Evolutionary conservation across 2,113 vertebrate genomes (phyloP).

Genomic region (Phaethornis superciliosus): DNA sequence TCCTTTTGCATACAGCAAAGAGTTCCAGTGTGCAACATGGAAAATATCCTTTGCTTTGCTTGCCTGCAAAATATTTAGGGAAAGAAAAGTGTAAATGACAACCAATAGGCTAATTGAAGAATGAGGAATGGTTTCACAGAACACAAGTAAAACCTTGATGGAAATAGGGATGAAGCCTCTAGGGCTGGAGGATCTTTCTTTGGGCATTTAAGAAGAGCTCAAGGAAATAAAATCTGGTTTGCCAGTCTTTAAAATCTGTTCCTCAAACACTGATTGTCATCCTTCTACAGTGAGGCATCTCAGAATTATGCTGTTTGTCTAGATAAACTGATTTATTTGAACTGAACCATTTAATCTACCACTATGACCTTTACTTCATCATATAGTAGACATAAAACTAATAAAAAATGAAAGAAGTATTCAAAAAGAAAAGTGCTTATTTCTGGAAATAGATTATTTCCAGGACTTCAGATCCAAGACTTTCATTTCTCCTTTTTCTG

Average conservation of each 20-base stretch:
- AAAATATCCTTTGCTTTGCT: not conserved
- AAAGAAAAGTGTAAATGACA: fast-evolving
- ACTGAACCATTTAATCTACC: not conserved
- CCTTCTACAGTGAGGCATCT: not conserved
- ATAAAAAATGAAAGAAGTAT: not conserved
- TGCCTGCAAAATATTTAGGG: not conserved
- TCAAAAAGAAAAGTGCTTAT: not conserved
- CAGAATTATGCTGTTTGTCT: not conserved
- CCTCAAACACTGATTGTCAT: not conserved
- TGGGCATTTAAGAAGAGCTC: not conserved
- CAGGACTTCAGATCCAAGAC: not conserved
- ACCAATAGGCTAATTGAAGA: not conserved
- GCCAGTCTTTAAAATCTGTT: too few relatives aligned
- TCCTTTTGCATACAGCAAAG: not conserved
- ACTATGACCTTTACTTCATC: not conserved
- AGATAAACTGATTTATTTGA: not conserved
- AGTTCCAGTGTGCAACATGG: not conserved
- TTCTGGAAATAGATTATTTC: not conserved
- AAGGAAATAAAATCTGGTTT: not conserved
- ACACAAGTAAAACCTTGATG: fast-evolving
- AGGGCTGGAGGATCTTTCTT: not conserved
- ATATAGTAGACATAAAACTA: not conserved
- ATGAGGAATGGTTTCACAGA: not conserved
- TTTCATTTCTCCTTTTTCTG: not conserved
- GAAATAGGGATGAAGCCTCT: not conserved